Evolutionary conservation across 1,140 invertebrate species (phyloP), one percentile per base, ranked within the genome.

Genomic region (Carcinoscorpius rotundicauda): DNA sequence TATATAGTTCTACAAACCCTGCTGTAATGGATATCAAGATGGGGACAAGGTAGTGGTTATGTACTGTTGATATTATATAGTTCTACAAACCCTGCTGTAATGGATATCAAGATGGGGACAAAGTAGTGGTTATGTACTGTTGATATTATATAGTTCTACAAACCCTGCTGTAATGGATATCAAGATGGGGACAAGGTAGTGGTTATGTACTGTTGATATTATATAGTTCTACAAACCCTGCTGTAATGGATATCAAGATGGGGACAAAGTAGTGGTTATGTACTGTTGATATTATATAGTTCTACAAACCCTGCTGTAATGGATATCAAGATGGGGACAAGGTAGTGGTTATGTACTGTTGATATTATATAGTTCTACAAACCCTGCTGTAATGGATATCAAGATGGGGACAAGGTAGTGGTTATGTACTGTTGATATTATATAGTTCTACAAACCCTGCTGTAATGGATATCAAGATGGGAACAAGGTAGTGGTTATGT

Each of bases 381-480:
- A 93, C 76, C 89, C 89, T 0, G 85, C 89, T 70, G 88, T 95
- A 1, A 92, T 95, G 84, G 92, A 95, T 75, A 88, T 95, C 56
- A 95, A 95, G 80, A 89, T 95, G 82, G 92, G 92, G 9, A 88
- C 86, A 1, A 81, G 91, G 65, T 75, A 29, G 29, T 29, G 29
- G 29, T 29, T 29, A 29, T 29, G 29, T 29, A 29, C 29, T 29
- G 29, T 29, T 29, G 0, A 29, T 29, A 29, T 29, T 94, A 11
- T 86, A 88, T 69, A 86, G 88, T 56, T 93, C 93, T 76, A 77
- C 84, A 69, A 87, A 93, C 76, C 89, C 89, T 0, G 85, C 89
- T 70, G 88, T 95, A 1, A 92, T 95, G 84, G 92, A 95, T 75
- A 88, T 95, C 56, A 95, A 95, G 80, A 89, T 95, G 82, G 92